Evolutionary conservation across 2,888 invertebrate genomes (phyloP), one percentile per base, ranked within the genome.

Genomic region (Galeopsomyia nigrocyanea): DNA sequence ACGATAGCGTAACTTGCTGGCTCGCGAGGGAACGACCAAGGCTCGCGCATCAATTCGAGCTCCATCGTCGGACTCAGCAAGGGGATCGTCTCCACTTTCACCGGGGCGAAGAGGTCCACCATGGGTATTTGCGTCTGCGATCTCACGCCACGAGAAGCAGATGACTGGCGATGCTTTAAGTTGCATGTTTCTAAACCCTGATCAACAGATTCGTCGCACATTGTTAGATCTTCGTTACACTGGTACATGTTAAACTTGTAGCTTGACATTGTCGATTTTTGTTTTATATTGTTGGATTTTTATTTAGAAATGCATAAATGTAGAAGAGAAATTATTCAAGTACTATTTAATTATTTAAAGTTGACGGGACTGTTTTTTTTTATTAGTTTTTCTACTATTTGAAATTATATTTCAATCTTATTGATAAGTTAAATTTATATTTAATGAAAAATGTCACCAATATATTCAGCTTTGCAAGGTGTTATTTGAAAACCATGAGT

Each of bases 131-230:
- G 57, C 67, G 63, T 77, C 77, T 76, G 75, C 79, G 74, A 84
- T 82, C 79, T 86, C 86, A 84, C 85, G 86, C 86, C 86, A 86
- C 81, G 86, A 82, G 82, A 83, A 83, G 75, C 83, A 85, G 80
- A 80, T 80, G 79, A 83, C 79, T 75, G 81, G 57, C 74, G 79
- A 78, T 68, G 76, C 79, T 78, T 79, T 78, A 71, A 77, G 79
- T 77, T 84, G 84, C 86, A 86, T 86, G 80, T 75, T 82, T 81
- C 79, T 76, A 79, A 62, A 75, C 69, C 76, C 81, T 82, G 78
- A n/a, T 3, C 39, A 39, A 39, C 39, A 39, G 7, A 39, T 3
- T 39, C 7, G 7, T 39, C 7, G 22, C 5, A 55, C 21, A 55
- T 55, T 55, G 13, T 14, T 55, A 22, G 3, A 19, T 3, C 21